Evolutionary conservation across 2,888 invertebrate species (phyloP).

Genomic region (Ptychoptera contaminata): DNA sequence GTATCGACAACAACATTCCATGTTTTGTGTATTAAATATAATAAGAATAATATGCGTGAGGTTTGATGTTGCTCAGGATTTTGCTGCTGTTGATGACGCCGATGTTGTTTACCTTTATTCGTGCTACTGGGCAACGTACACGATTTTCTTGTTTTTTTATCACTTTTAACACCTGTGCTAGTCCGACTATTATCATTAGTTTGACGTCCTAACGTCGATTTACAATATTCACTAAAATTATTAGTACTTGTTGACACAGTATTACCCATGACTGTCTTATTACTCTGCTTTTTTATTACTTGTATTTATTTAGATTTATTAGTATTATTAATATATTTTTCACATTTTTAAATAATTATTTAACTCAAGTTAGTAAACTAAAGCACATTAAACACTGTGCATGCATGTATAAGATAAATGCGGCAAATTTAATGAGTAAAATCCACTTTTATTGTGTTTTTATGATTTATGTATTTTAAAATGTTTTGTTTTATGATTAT

Average conservation of each 20-base stretch:
- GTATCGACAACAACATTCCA: slow-evolving; percentile 51
- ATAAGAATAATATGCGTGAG: slow-evolving; percentile 43
- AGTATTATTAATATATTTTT: too few relatives aligned
- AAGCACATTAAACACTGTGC: too few relatives aligned
- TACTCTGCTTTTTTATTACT: too few relatives aligned
- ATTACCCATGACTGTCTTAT: slow-evolving; percentile 8
- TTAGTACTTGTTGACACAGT: slow-evolving; percentile 6
- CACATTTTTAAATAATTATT: too few relatives aligned
- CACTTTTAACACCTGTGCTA: slow-evolving; percentile 1
- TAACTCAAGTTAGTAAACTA: too few relatives aligned
- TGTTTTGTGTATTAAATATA: slow-evolving; percentile 52
- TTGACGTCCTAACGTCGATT: slow-evolving; percentile 7
- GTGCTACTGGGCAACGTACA: neutral
- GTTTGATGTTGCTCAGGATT: slow-evolving; percentile 27
- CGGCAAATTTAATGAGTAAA: too few relatives aligned
- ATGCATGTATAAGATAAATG: too few relatives aligned
- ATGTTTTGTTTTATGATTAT: too few relatives aligned
- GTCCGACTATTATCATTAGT: slow-evolving; percentile 6
- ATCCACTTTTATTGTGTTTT: too few relatives aligned
- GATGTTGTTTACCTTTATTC: neutral
- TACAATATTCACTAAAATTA: neutral
- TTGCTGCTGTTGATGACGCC: neutral
- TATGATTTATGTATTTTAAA: too few relatives aligned
- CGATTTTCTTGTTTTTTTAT: neutral
- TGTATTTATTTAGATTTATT: too few relatives aligned